Conservation (phyloP, 2,113 vertebrate genomes). For the Oceanodroma tethys region DNA sequence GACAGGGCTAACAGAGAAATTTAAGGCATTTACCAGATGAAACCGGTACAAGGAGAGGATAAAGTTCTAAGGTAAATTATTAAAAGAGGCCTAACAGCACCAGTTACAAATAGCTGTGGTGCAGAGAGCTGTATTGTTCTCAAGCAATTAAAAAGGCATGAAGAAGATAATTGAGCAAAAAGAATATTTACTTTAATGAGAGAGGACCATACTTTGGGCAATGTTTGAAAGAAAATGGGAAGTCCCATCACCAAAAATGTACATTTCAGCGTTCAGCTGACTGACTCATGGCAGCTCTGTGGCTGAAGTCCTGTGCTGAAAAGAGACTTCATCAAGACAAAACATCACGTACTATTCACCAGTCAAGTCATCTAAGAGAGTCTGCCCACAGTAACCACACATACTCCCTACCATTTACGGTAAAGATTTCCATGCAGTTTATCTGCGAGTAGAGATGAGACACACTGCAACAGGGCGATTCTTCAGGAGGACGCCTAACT, state of each 20-base stretch:
- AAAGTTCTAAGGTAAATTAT: neutral
- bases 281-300: neutral
- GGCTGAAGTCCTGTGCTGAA: neutral
- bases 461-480: neutral
- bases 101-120: neutral
- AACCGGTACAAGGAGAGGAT: neutral
- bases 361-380: neutral
- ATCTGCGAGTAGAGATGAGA: neutral
- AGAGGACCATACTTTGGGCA: neutral
- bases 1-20: neutral
- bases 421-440: neutral
- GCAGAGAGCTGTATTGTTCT: neutral
- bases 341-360: constrained; percentile 18
- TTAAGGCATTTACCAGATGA: neutral
- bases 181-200: neutral
- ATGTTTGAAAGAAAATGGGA: neutral
- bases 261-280: neutral
- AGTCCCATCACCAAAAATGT: neutral
- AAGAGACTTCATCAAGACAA: neutral
- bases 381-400: neutral
- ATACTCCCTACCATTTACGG: neutral
- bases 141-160: neutral
- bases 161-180: neutral
- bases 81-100: neutral
- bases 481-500: neutral